Conservation (phyloP, 2,113 vertebrate genomes). For the Syngnathus typhle region DNA sequence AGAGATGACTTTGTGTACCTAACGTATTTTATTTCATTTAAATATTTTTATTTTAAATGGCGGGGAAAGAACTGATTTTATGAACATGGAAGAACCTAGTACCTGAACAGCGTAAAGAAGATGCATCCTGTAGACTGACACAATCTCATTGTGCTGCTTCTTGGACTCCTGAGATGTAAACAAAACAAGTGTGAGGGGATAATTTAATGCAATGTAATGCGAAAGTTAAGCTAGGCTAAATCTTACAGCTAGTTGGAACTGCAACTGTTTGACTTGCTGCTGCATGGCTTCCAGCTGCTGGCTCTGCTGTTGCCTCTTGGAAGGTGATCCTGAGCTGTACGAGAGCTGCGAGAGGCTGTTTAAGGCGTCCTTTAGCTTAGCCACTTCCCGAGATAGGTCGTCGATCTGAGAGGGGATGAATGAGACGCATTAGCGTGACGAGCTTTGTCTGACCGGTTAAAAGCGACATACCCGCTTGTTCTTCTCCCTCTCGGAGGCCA, state of each 20-base stretch:
- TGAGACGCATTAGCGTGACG: neutral
- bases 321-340: slow-evolving; percentile 76
- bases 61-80: too few relatives aligned
- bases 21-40: too few relatives aligned
- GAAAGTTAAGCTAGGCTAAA: too few relatives aligned
- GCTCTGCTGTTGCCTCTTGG: slow-evolving; percentile 81
- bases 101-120: slow-evolving; percentile 98
- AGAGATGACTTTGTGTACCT: too few relatives aligned
- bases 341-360: slow-evolving; percentile 97
- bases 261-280: slow-evolving; percentile 91
- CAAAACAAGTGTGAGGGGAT: neutral
- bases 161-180: slow-evolving; percentile 79
- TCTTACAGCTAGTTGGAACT: slow-evolving; percentile 89
- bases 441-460: slow-evolving; percentile 2
- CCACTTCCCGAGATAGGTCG: slow-evolving; percentile 91
- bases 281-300: slow-evolving; percentile 87
- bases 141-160: slow-evolving; percentile 89
- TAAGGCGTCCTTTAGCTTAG: slow-evolving; percentile 89
- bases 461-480: slow-evolving; percentile 80
- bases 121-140: slow-evolving; percentile 96
- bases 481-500: slow-evolving; percentile 87
- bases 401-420: slow-evolving; percentile 72
- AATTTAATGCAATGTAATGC: neutral
- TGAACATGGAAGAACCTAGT: neutral
- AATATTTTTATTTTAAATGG: too few relatives aligned